Conservation (phyloP, 2,113 vertebrate species). For the Hydropotes inermis region DNA sequence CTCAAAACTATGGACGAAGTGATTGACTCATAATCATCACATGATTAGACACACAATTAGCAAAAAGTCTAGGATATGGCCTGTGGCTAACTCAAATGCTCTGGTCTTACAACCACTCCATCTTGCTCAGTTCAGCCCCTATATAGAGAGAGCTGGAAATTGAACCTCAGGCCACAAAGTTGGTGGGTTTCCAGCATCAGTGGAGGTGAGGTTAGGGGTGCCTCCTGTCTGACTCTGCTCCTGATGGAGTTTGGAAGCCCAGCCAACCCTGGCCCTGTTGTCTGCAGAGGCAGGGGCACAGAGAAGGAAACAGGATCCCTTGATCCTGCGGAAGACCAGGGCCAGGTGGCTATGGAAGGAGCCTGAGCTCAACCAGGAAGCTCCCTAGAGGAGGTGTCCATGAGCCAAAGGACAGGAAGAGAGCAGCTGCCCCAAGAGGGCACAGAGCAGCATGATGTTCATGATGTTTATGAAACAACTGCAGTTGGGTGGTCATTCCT, state of each 20-base stretch:
- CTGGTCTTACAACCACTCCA: not conserved
- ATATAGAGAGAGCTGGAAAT: not conserved
- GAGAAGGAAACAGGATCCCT: no score
- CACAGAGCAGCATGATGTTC: not conserved
- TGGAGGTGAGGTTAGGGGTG: not conserved
- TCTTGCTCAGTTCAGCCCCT: not conserved
- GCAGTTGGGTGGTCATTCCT: no score
- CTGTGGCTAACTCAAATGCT: not conserved
- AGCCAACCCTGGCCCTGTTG: not conserved
- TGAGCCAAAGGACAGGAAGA: not conserved
- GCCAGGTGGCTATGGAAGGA: no score
- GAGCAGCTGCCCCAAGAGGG: not conserved
- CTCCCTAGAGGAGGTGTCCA: not conserved
- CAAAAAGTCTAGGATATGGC: not conserved
- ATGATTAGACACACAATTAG: not conserved
- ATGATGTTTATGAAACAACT: no score
- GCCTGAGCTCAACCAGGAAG: not conserved
- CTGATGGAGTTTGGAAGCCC: not conserved
- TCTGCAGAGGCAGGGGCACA: not conserved
- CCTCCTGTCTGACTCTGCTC: not conserved
- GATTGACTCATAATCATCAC: not conserved
- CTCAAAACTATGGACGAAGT: not conserved
- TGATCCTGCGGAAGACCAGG: fast-evolving
- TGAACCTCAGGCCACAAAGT: not conserved
- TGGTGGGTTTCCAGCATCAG: not conserved